phyloP scores from a whole-genome alignment of 2,888 invertebrate species.

The Drosophila prolongata region DNA sequence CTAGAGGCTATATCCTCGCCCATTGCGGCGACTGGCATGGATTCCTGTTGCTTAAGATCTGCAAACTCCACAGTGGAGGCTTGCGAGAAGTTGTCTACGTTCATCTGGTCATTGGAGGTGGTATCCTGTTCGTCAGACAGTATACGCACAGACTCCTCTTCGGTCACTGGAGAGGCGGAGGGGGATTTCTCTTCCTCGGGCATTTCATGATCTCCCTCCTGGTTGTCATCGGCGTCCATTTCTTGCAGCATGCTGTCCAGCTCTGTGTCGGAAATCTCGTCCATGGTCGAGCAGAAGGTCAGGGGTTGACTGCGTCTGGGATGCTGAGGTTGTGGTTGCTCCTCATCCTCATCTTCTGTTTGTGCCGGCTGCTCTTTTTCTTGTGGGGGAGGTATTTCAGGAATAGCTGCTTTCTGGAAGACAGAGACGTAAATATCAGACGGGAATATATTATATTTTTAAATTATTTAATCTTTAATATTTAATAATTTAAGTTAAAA shows the following conservation, averaged over 20 bases:
- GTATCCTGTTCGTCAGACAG: constrained; percentile 65
- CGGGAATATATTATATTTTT: not conserved
- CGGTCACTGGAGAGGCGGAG: constrained; percentile 55
- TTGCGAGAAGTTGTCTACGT: constrained; percentile 84
- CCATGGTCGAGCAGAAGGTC: constrained; percentile 85
- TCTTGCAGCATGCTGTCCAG: constrained; percentile 84
- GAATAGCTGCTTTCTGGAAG: not conserved
- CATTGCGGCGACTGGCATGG: constrained; percentile 28
- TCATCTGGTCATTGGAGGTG: constrained; percentile 74
- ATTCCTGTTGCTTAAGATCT: constrained; percentile 66
- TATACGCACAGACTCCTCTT: constrained; percentile 67
- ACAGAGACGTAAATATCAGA: not conserved
- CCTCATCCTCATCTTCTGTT: constrained; percentile 9
- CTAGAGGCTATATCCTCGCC: constrained; percentile 60
- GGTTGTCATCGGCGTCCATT: constrained; percentile 81
- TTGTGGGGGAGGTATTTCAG: not conserved
- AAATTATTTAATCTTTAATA: too few relatives aligned
- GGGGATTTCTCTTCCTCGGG: constrained; percentile 44
- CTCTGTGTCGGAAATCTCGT: constrained; percentile 84
- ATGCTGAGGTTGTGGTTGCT: constrained; percentile 12
- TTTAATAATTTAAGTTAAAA: too few relatives aligned
- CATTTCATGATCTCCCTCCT: constrained; percentile 24
- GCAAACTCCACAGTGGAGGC: constrained; percentile 84
- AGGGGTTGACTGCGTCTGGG: constrained; percentile 69
- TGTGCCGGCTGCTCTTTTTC: constrained; percentile 3